Conservation (phyloP, 2,888 invertebrate species). For the Trachelus stipa region DNA sequence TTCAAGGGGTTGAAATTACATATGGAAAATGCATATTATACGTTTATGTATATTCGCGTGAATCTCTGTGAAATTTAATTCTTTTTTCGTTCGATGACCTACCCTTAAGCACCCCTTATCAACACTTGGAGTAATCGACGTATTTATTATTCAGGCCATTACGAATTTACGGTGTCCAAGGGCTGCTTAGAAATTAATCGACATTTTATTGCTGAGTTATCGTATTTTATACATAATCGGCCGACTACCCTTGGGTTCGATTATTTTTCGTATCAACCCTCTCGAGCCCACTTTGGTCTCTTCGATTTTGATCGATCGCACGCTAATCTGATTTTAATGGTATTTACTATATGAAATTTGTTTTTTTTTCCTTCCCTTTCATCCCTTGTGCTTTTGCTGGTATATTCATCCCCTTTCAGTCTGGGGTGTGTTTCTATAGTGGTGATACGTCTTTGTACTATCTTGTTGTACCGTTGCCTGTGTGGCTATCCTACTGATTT, state of each 20-base stretch:
- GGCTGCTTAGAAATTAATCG: not conserved
- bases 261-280: not conserved
- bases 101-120: not conserved
- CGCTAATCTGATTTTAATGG: constrained; percentile 27
- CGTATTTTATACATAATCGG: not conserved
- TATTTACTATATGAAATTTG: not conserved
- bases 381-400: not conserved
- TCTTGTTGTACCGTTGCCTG: too few species aligned
- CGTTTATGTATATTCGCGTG: not conserved
- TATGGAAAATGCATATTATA: not conserved
- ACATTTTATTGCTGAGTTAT: not conserved
- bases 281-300: constrained; percentile 12
- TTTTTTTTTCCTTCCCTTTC: not conserved
- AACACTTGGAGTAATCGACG: not conserved
- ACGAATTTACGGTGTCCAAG: not conserved
- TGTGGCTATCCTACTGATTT: not conserved
- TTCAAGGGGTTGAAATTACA: not conserved
- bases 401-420: not conserved
- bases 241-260: not conserved
- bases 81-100: not conserved
- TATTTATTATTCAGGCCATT: not conserved
- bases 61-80: not conserved
- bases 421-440: not conserved
- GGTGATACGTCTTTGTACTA: not conserved
- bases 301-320: constrained; percentile 20